Percentiles rank a stretch among this genome's conserved stretches.
phyloP scores from a whole-genome alignment of 2,888 invertebrate species.

The Cataglyphis altisquamis region DNA sequence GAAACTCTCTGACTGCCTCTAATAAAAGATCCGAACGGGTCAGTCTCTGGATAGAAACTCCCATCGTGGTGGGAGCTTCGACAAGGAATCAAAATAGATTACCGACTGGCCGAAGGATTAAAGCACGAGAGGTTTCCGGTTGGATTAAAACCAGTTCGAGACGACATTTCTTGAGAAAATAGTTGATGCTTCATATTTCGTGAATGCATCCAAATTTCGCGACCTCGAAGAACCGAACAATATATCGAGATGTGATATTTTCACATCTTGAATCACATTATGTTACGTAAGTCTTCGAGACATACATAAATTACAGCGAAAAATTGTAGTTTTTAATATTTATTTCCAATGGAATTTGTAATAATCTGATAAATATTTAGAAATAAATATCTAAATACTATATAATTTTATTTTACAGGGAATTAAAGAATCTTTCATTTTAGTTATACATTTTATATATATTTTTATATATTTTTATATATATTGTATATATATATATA shows the following conservation, averaged over 20 bases:
- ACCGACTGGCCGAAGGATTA: slow-evolving; percentile 68
- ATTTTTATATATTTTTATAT: too few relatives aligned
- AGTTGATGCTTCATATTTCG: slow-evolving; percentile 19
- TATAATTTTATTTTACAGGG: neutral
- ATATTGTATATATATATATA: too few relatives aligned
- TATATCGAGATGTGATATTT: slow-evolving; percentile 1
- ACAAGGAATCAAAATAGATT: slow-evolving; percentile 83
- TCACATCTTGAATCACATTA: neutral
- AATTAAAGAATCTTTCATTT: neutral
- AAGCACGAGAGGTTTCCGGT: slow-evolving; percentile 71
- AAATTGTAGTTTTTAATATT: neutral
- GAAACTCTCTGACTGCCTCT: slow-evolving; percentile 81
- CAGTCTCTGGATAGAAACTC: slow-evolving; percentile 71
- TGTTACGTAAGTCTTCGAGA: neutral
- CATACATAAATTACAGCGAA: neutral
- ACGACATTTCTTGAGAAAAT: slow-evolving; percentile 44
- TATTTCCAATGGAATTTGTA: neutral
- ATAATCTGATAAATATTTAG: slow-evolving; percentile 5
- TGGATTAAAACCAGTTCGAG: slow-evolving; percentile 72
- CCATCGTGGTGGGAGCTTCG: slow-evolving; percentile 83
- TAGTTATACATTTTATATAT: neutral
- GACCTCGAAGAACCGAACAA: neutral
- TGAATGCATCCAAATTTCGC: neutral
- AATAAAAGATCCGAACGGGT: slow-evolving; percentile 80
- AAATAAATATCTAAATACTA: neutral